Evolutionary conservation across 2,797 vertebrate genomes (phyloP).

Genomic region (Helostoma temminkii): DNA sequence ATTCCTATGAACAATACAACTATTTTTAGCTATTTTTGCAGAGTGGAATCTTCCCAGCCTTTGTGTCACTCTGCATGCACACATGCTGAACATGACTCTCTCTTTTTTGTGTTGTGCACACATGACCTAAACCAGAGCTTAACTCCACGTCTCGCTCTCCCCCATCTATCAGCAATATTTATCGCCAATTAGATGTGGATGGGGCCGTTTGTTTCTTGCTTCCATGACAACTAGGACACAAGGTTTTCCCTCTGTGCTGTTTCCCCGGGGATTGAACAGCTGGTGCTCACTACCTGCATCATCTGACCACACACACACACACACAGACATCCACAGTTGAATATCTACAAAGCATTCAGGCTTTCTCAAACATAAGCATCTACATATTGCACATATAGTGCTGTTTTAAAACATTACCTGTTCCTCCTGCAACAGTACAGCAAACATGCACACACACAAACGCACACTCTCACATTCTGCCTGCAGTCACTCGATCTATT

Average conservation of each 20-base stretch:
- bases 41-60: no score
- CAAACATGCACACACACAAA: background rate
- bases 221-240: conserved; percentile 70
- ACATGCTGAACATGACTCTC: background rate
- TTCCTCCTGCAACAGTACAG: conserved; percentile 16
- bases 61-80: no score
- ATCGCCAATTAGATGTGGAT: conserved; percentile 65
- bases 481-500: conserved; percentile 66
- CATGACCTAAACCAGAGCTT: conserved; percentile 26
- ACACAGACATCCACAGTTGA: conserved; percentile 10
- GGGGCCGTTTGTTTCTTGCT: conserved; percentile 74
- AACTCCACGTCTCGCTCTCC: conserved; percentile 28
- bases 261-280: conserved; percentile 65
- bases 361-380: conserved; percentile 23
- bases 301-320: conserved; percentile 39
- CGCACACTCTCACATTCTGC: conserved; percentile 2
- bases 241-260: conserved; percentile 57
- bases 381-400: conserved; percentile 2
- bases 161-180: conserved; percentile 66
- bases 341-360: background rate
- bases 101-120: background rate
- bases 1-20: no score
- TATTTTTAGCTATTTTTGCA: no score
- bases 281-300: conserved; percentile 61
- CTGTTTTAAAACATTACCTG: conserved; percentile 42